Evolutionary conservation across 2,888 invertebrate species (phyloP).

Genomic region (Idaea straminata): DNA sequence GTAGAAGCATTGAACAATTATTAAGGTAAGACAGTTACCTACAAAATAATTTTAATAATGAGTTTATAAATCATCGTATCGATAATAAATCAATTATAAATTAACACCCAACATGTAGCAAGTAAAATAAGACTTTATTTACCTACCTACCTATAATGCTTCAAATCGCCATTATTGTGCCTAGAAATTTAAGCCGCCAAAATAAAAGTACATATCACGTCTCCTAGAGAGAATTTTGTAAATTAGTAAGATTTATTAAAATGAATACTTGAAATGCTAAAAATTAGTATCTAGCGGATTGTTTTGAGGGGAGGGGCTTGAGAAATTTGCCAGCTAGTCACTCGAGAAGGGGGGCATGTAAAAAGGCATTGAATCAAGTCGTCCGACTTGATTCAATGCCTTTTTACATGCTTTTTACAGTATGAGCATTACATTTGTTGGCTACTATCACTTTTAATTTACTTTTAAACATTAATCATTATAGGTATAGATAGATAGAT

Average conservation of each 20-base stretch:
- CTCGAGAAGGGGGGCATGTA: too few relatives aligned
- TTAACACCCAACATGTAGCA: background rate
- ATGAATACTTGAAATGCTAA: background rate
- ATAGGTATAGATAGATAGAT: too few relatives aligned
- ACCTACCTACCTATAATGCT: background rate
- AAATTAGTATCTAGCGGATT: background rate
- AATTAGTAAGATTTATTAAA: background rate
- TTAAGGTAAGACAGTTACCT: background rate
- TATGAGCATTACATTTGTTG: too few relatives aligned
- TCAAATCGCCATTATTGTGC: conserved; percentile 55
- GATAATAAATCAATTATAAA: background rate
- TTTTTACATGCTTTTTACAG: too few relatives aligned
- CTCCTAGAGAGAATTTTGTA: conserved; percentile 40
- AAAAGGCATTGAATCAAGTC: too few relatives aligned
- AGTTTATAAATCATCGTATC: background rate
- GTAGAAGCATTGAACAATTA: too few relatives aligned
- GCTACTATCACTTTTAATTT: too few relatives aligned
- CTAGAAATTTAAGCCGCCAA: conserved; percentile 67
- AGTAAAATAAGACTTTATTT: background rate
- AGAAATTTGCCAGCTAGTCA: too few relatives aligned
- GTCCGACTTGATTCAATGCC: too few relatives aligned
- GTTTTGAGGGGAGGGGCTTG: too few relatives aligned
- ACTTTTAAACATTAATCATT: too few relatives aligned
- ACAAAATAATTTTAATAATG: background rate
- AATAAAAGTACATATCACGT: conserved; percentile 56